Conservation (phyloP, 2,113 vertebrate genomes). For the Colius striatus region DNA sequence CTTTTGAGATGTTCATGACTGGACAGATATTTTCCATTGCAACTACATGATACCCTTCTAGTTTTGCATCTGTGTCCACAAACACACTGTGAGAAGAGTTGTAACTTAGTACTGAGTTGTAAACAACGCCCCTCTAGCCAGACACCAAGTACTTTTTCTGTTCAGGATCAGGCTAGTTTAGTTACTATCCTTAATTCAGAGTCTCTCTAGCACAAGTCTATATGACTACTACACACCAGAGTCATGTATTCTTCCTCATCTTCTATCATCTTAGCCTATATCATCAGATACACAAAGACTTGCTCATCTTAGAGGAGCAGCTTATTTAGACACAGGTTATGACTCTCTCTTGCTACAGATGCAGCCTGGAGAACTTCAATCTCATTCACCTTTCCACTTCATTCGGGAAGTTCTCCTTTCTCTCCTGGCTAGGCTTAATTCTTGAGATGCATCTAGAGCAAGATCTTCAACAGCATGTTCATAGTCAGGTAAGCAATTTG, state of each 20-base stretch:
- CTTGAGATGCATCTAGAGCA: background rate
- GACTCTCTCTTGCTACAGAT: background rate
- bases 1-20: background rate
- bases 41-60: background rate
- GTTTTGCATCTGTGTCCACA: background rate
- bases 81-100: background rate
- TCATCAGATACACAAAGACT: background rate
- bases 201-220: background rate
- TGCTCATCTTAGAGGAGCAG: background rate
- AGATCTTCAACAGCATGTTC: background rate
- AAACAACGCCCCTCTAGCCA: background rate
- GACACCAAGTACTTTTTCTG: background rate
- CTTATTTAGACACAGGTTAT: background rate
- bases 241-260: background rate
- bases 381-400: background rate
- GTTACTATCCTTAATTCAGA: background rate
- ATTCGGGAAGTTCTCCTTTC: background rate
- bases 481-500: background rate
- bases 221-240: background rate
- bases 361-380: background rate
- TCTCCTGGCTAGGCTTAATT: background rate
- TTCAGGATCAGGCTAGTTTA: background rate
- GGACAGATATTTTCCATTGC: background rate
- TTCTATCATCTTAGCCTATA: background rate
- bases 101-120: too few relatives aligned